phyloP scores from a whole-genome alignment of 2,797 vertebrate species.

The Furcifer pardalis region DNA sequence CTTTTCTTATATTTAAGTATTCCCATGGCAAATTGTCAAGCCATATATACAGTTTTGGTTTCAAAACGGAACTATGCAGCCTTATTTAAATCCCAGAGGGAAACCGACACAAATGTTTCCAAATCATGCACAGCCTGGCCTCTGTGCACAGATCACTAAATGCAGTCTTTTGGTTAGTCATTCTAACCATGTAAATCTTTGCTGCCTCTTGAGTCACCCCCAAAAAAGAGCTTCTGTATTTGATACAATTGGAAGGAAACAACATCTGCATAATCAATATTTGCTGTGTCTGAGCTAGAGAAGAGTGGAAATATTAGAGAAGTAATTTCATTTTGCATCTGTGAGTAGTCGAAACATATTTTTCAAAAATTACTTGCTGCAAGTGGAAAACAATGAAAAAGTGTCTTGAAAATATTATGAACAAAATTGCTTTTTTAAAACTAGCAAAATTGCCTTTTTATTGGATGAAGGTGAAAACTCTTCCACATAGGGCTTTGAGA shows the following conservation, averaged over 20 bases:
- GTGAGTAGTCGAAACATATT: background rate
- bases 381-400: conserved; percentile 40
- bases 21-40: background rate
- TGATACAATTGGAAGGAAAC: conserved; percentile 15
- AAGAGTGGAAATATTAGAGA: conserved; percentile 38
- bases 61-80: background rate
- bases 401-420: conserved; percentile 46
- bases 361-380: conserved; percentile 41
- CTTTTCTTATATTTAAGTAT: background rate
- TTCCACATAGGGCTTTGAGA: conserved; percentile 30
- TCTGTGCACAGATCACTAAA: no score
- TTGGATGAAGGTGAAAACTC: conserved; percentile 18
- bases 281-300: conserved; percentile 10
- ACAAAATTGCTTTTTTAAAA: conserved; percentile 54
- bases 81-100: background rate
- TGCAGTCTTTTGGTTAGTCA: background rate
- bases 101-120: background rate
- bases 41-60: background rate
- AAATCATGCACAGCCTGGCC: background rate
- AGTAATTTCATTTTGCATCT: conserved; percentile 41
- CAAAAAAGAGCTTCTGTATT: background rate
- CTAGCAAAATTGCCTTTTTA: conserved; percentile 60
- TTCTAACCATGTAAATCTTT: background rate
- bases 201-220: background rate
- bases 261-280: conserved; percentile 17